Conservation (phyloP, 1,140 invertebrate species). For the Bombus sibiricus region DNA sequence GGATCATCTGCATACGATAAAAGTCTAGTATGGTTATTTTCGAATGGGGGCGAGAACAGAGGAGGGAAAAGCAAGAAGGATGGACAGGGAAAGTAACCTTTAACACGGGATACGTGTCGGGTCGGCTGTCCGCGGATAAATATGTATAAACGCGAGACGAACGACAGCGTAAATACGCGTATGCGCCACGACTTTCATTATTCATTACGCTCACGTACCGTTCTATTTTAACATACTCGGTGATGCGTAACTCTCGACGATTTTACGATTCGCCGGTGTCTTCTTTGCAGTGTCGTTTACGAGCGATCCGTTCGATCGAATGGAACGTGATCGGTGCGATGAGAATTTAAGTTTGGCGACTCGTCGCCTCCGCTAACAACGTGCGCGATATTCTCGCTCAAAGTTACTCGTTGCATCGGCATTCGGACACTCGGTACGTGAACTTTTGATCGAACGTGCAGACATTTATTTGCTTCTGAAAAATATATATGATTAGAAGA, state of each 20-base stretch:
- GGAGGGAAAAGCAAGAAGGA: not conserved
- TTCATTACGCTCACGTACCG: slow-evolving; percentile 30
- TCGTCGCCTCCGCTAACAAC: no score
- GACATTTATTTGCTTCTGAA: slow-evolving; percentile 59
- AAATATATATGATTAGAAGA: slow-evolving; percentile 63
- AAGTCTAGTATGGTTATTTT: not conserved
- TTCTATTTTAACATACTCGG: slow-evolving; percentile 19
- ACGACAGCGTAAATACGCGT: slow-evolving; percentile 55
- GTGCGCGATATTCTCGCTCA: not conserved
- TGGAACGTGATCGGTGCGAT: no score
- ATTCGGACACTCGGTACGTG: slow-evolving; percentile 23
- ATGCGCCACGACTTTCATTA: slow-evolving; percentile 45
- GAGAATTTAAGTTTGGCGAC: no score
- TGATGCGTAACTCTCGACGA: slow-evolving; percentile 19
- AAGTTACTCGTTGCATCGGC: not conserved
- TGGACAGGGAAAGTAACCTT: slow-evolving; percentile 71
- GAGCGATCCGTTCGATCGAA: no score
- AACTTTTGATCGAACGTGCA: slow-evolving; percentile 43
- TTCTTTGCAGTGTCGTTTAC: no score
- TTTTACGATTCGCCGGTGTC: not conserved
- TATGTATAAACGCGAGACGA: slow-evolving; percentile 46
- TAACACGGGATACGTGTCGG: slow-evolving; percentile 66
- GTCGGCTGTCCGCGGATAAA: slow-evolving; percentile 51
- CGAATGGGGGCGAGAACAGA: not conserved
- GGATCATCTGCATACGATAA: no score